A percentile compares a stretch with the other conserved stretches of the same genome.
These are phyloP conservation scores for Entomobrya multifasciata DNA, from an alignment of 2,888 invertebrate genomes.

Conservation along the genomic window DNA sequence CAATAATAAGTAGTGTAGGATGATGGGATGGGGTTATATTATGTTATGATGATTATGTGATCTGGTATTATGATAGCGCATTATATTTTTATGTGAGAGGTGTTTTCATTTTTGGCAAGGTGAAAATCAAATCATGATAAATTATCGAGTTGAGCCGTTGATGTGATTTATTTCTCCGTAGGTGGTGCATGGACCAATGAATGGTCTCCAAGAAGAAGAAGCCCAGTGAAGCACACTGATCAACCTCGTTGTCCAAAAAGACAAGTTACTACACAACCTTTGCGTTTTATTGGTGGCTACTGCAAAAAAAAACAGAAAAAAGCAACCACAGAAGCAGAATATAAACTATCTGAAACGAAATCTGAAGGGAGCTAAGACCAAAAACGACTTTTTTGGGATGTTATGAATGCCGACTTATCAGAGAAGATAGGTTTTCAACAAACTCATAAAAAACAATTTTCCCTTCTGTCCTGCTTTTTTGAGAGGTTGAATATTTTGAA, in stretches of 20 bases:
- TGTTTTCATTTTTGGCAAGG: constrained; percentile 55
- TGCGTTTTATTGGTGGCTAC: constrained; percentile 45
- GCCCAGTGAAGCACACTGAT: constrained; percentile 1
- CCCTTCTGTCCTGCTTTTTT: constrained; percentile 25
- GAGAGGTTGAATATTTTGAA: constrained; percentile 27
- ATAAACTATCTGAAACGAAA: constrained; percentile 21
- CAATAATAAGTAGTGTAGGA: neutral
- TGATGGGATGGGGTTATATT: neutral
- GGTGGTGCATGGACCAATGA: constrained; percentile 67
- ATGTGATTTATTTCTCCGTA: constrained; percentile 71
- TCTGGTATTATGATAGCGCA: neutral
- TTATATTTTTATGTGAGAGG: neutral
- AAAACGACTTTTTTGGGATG: neutral
- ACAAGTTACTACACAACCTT: constrained; percentile 64
- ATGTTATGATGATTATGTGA: neutral
- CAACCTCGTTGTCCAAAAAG: constrained; percentile 60
- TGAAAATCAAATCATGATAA: constrained; percentile 71
- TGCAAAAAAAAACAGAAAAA: neutral
- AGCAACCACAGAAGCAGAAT: constrained; percentile 3
- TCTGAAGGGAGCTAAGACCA: neutral
- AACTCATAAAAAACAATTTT: constrained; percentile 52
- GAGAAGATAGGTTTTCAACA: constrained; percentile 45
- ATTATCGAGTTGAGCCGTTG: constrained; percentile 63
- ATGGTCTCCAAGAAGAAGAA: neutral
- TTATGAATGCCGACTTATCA: constrained; percentile 48